Evolutionary conservation across 2,113 vertebrate genomes (phyloP).

Genomic region (Condylura cristata): DNA sequence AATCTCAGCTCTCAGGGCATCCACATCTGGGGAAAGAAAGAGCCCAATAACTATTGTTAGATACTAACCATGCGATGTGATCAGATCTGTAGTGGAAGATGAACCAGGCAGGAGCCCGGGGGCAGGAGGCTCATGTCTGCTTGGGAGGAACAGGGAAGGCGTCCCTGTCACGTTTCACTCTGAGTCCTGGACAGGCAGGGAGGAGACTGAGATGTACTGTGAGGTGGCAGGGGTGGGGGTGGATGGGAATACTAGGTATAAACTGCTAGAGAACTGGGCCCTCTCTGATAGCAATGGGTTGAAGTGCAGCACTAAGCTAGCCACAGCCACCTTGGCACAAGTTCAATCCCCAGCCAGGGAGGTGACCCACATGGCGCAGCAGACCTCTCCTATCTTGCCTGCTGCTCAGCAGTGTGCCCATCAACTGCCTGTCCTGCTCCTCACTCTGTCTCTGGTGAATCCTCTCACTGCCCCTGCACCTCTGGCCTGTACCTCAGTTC

Average conservation of each 20-base stretch:
- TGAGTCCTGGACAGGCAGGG: neutral
- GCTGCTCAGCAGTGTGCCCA: no score
- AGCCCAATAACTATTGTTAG: neutral
- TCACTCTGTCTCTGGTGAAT: no score
- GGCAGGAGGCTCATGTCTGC: neutral
- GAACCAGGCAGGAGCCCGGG: neutral
- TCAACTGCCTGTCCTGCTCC: no score
- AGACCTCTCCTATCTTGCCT: no score
- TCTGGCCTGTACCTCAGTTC: no score
- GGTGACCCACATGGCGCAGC: no score
- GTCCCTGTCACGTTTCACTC: neutral
- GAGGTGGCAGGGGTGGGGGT: no score
- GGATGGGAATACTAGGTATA: rapidly evolving
- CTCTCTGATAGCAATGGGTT: no score
- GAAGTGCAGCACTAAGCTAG: no score
- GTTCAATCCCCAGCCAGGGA: no score
- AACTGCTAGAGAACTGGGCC: neutral
- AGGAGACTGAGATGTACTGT: neutral
- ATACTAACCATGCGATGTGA: neutral
- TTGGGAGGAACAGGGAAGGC: neutral
- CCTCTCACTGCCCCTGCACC: no score
- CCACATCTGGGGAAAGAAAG: neutral
- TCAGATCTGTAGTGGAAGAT: neutral
- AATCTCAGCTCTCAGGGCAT: neutral
- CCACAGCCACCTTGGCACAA: no score